These are phyloP conservation scores for Hippocampus zosterae DNA, from an alignment of 2,113 vertebrate species.

Conservation along the genomic window DNA sequence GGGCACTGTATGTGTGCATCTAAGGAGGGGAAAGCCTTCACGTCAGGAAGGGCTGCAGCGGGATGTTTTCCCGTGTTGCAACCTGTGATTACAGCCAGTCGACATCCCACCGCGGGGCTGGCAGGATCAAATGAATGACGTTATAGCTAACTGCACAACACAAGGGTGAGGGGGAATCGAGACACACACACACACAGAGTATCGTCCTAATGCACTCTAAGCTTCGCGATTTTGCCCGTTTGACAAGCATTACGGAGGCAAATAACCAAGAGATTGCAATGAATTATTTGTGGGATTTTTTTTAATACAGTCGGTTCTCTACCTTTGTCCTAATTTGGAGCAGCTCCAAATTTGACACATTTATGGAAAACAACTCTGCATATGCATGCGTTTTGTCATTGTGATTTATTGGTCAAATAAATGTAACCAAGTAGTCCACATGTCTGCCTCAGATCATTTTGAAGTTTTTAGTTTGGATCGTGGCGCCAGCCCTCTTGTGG, in stretches of 20 bases:
- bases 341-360: neutral
- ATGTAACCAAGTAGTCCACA: too few relatives aligned
- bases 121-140: slow-evolving; percentile 61
- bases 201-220: neutral
- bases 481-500: too few relatives aligned
- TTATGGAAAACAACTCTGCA: neutral
- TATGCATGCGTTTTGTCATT: neutral
- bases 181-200: neutral
- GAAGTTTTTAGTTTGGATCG: too few relatives aligned
- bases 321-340: neutral
- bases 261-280: neutral
- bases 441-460: neutral
- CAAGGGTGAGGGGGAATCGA: neutral
- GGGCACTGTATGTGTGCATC: slow-evolving; percentile 24
- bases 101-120: slow-evolving; percentile 45
- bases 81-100: slow-evolving; percentile 53
- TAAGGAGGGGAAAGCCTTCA: slow-evolving; percentile 21
- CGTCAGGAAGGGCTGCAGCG: slow-evolving; percentile 49
- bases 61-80: slow-evolving; percentile 62
- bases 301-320: neutral
- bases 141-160: slow-evolving; percentile 46
- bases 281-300: neutral
- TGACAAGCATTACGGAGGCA: neutral
- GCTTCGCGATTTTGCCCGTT: neutral
- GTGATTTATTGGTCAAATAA: neutral